A percentile compares a stretch with the other conserved stretches of the same genome.
Conservation (phyloP, 2,888 invertebrate genomes). For the Cybosia mesomella region DNA sequence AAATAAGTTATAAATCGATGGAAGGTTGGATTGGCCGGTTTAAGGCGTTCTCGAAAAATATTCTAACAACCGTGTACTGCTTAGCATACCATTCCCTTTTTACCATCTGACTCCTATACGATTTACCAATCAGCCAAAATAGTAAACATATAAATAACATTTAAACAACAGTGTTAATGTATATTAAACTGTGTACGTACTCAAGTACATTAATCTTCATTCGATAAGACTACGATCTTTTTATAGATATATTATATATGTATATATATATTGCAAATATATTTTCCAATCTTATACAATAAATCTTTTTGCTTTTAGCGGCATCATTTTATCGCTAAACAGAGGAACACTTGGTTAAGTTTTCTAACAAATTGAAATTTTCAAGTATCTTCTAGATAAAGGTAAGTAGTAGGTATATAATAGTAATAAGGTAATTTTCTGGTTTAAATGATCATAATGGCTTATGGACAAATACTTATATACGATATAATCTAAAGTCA, state of each 20-base stretch:
- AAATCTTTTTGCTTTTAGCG: background rate
- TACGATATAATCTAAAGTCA: too few relatives aligned
- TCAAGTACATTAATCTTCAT: background rate
- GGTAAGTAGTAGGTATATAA: background rate
- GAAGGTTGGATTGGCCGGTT: background rate
- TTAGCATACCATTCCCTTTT: background rate
- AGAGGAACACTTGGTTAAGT: background rate
- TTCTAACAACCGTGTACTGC: background rate
- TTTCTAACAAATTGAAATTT: background rate
- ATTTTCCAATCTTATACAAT: background rate
- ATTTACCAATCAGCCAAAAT: background rate
- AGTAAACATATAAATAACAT: background rate
- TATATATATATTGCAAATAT: background rate
- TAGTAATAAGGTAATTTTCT: background rate
- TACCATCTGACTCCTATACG: background rate
- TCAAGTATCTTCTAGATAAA: background rate
- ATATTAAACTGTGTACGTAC: too few relatives aligned
- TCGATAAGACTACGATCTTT: background rate
- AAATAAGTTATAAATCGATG: background rate
- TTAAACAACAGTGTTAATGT: too few relatives aligned
- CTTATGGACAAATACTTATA: too few relatives aligned
- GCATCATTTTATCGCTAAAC: background rate
- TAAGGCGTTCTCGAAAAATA: background rate
- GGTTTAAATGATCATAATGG: too few relatives aligned
- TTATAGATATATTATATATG: too few relatives aligned